Conservation (phyloP, 2,797 vertebrate species). For the Karalla daura region DNA sequence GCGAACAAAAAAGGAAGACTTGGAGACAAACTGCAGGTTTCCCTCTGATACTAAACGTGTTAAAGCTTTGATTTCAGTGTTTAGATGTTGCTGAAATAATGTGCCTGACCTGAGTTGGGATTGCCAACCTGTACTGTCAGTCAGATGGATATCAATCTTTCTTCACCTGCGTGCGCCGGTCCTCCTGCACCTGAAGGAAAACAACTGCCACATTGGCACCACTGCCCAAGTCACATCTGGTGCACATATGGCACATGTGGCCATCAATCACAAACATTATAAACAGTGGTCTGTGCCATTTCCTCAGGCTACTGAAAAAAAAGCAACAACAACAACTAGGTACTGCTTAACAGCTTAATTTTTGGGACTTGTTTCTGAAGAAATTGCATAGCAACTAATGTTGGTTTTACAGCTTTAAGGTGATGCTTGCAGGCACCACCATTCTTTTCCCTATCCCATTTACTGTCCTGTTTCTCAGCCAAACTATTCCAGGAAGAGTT, state of each 20-base stretch:
- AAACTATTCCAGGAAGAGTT: slow-evolving; percentile 52
- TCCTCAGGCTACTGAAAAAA: not conserved
- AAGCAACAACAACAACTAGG: not conserved
- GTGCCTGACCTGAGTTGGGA: not conserved
- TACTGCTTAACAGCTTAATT: not conserved
- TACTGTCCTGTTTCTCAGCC: slow-evolving; percentile 24
- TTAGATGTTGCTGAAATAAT: not conserved
- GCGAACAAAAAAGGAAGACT: not conserved
- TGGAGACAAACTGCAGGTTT: not conserved
- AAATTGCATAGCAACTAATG: not conserved
- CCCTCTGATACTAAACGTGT: not conserved
- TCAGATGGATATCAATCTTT: slow-evolving; percentile 25
- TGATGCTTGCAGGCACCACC: slow-evolving; percentile 16
- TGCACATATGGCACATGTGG: slow-evolving; percentile 31
- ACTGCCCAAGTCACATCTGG: slow-evolving; percentile 54
- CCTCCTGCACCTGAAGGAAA: slow-evolving; percentile 37
- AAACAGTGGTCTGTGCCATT: slow-evolving; percentile 2
- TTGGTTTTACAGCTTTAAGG: slow-evolving; percentile 10
- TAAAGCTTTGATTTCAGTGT: not conserved
- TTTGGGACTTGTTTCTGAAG: not conserved
- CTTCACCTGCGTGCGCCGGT: slow-evolving; percentile 12
- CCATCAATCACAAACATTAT: slow-evolving; percentile 12
- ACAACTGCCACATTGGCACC: slow-evolving; percentile 35
- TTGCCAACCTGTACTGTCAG: not conserved
- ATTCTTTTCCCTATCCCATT: slow-evolving; percentile 12